A percentile compares a stretch with the other conserved stretches of the same genome.
These are phyloP conservation scores for Sebastes oblongus DNA, from an alignment of 2,797 vertebrate species.

Conservation along the genomic window DNA sequence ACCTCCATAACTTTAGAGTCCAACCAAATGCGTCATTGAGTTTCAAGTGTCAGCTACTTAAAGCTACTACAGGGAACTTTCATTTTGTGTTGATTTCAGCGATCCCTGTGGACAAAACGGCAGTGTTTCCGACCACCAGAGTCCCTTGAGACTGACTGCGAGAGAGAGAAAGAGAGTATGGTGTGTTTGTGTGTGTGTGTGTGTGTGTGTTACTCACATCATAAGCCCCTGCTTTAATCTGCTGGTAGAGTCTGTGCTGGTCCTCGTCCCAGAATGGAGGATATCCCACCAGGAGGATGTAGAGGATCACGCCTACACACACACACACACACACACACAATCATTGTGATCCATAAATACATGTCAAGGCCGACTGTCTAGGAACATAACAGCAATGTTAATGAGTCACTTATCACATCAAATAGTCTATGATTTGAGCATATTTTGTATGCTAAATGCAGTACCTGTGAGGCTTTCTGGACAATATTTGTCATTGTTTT, in stretches of 20 bases:
- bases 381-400: background rate
- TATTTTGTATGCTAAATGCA: too few species aligned
- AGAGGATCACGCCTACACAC: conserved; percentile 92
- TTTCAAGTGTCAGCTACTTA: background rate
- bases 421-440: background rate
- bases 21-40: background rate
- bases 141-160: background rate
- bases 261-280: conserved; percentile 99
- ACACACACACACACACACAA: conserved; percentile 26
- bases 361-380: background rate
- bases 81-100: background rate
- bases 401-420: background rate
- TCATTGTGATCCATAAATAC: background rate
- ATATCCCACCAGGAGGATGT: conserved; percentile 96
- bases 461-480: too few species aligned
- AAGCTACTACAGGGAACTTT: background rate
- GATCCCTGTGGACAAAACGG: background rate
- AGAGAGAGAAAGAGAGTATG: background rate
- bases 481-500: too few species aligned
- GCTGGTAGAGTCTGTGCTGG: conserved; percentile 96
- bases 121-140: background rate
- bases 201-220: conserved; percentile 83
- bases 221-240: conserved; percentile 97
- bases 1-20: background rate
- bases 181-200: background rate